These are phyloP conservation scores for Cephus cinctus DNA, from an alignment of 1,140 invertebrate genomes.

Conservation along the genomic window DNA sequence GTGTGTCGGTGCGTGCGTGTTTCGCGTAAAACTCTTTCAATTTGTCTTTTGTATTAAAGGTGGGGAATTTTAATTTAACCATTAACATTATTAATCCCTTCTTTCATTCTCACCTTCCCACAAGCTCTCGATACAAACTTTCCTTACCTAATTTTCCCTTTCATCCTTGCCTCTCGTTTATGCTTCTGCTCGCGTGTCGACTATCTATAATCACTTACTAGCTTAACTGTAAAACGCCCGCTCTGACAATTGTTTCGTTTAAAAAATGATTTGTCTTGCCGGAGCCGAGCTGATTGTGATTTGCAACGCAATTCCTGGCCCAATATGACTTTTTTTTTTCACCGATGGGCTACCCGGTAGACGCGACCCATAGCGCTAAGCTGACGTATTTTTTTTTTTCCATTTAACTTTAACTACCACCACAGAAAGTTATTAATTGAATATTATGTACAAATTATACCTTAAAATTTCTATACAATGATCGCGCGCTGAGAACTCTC, in stretches of 20 bases:
- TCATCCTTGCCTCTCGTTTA: constrained; percentile 10
- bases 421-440: too few relatives aligned
- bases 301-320: constrained; percentile 59
- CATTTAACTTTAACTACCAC: too few relatives aligned
- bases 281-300: constrained; percentile 57
- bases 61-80: too few relatives aligned
- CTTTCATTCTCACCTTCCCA: too few relatives aligned
- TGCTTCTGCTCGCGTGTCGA: constrained; percentile 20
- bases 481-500: too few relatives aligned
- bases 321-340: constrained; percentile 30
- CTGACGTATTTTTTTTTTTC: constrained; percentile 11
- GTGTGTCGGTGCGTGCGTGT: too few relatives aligned
- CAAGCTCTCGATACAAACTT: constrained; percentile 1
- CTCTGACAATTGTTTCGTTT: constrained; percentile 49
- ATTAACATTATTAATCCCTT: too few relatives aligned
- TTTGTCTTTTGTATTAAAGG: too few relatives aligned
- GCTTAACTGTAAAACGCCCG: constrained; percentile 53
- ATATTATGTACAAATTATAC: constrained; percentile 11
- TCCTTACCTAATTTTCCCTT: constrained; percentile 13
- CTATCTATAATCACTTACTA: constrained; percentile 54
- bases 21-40: too few relatives aligned
- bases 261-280: constrained; percentile 49
- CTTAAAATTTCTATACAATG: too few relatives aligned
- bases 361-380: constrained; percentile 7
- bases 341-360: constrained; percentile 23